Conservation (phyloP, 2,888 invertebrate species). For the Pristionchus arcanus region DNA sequence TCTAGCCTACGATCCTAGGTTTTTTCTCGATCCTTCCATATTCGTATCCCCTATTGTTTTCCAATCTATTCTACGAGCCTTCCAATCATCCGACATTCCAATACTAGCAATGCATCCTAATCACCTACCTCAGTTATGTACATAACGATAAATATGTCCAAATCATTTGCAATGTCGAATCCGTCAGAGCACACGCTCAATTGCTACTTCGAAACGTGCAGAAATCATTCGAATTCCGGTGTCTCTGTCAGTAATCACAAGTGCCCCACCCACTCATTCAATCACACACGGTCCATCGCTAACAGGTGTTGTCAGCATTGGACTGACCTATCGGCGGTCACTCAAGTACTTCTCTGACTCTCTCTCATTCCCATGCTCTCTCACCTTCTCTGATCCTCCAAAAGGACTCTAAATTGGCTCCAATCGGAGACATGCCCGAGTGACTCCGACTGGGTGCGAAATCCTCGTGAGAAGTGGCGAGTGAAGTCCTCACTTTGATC, state of each 20-base stretch:
- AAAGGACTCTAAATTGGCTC: background rate
- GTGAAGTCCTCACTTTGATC: constrained; percentile 42
- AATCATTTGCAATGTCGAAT: too few relatives aligned
- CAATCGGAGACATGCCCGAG: background rate
- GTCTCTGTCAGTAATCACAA: constrained; percentile 49
- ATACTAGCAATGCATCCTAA: background rate
- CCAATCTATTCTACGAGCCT: constrained; percentile 50
- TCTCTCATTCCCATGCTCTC: background rate
- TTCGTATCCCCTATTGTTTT: constrained; percentile 56
- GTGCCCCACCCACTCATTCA: background rate
- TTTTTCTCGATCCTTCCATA: background rate
- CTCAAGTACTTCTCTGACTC: constrained; percentile 18
- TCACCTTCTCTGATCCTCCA: background rate
- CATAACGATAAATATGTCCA: background rate
- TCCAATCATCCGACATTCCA: too few relatives aligned
- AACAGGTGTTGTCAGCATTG: constrained; percentile 15
- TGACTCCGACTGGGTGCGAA: constrained; percentile 11
- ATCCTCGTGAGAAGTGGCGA: constrained; percentile 31
- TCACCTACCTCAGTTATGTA: constrained; percentile 41
- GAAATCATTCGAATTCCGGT: background rate
- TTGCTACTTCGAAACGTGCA: background rate
- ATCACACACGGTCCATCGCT: background rate
- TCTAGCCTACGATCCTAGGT: constrained; percentile 15
- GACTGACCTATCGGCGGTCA: background rate
- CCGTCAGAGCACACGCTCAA: too few relatives aligned